phyloP scores from a whole-genome alignment of 2,888 invertebrate species.

The Sesamia inferens region DNA sequence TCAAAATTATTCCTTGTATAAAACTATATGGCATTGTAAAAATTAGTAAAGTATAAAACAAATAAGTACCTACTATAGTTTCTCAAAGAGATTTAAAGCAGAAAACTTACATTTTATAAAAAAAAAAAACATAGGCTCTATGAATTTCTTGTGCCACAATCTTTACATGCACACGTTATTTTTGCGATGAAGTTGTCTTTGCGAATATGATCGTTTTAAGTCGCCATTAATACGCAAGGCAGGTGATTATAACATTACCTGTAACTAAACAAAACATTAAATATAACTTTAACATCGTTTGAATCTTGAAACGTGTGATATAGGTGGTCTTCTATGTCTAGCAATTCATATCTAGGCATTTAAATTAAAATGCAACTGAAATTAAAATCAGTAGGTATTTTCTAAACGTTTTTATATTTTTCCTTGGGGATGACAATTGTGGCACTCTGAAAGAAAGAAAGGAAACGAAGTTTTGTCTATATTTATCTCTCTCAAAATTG shows the following conservation, averaged over 20 bases:
- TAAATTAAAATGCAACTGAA: no score
- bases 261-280: constrained; percentile 47
- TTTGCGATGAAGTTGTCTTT: constrained; percentile 51
- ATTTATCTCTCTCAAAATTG: no score
- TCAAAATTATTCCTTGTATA: no score
- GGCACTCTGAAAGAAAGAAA: no score
- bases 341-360: not conserved
- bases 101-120: no score
- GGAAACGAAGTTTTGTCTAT: no score
- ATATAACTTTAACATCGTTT: constrained; percentile 25
- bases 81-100: not conserved
- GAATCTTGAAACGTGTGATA: constrained; percentile 12
- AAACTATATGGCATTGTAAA: no score
- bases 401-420: no score
- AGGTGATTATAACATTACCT: constrained; percentile 39
- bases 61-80: not conserved
- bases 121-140: constrained; percentile 6
- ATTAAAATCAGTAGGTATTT: no score
- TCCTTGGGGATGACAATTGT: no score
- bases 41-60: no score
- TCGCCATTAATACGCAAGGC: constrained; percentile 48
- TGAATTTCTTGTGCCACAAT: constrained; percentile 18
- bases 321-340: constrained; percentile 42
- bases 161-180: constrained; percentile 43
- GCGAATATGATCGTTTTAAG: constrained; percentile 40